These are phyloP conservation scores for Rotaria socialis DNA, from an alignment of 2,888 invertebrate species.

Conservation along the genomic window DNA sequence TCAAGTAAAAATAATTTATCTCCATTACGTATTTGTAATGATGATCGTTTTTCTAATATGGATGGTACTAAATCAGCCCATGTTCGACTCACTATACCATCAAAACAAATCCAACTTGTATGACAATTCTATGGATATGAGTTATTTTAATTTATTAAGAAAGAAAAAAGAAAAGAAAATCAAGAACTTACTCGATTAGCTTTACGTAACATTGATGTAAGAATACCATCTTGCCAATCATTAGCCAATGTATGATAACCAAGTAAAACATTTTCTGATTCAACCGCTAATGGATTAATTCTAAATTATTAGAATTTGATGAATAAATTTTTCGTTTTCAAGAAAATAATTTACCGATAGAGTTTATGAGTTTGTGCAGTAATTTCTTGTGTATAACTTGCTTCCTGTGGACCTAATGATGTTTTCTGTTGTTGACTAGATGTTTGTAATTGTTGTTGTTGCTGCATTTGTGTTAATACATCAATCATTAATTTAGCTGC, in stretches of 20 bases:
- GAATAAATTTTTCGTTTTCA: no score
- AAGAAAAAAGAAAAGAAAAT: neutral
- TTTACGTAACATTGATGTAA: slow-evolving; percentile 58
- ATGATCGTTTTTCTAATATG: slow-evolving; percentile 40
- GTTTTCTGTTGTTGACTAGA: slow-evolving; percentile 6
- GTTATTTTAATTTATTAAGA: neutral
- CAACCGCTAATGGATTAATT: slow-evolving; percentile 58
- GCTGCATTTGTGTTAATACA: slow-evolving; percentile 48
- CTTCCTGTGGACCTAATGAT: neutral
- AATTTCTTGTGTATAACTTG: neutral
- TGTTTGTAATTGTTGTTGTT: slow-evolving; percentile 27
- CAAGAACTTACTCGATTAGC: slow-evolving; percentile 54
- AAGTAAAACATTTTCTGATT: slow-evolving; percentile 56
- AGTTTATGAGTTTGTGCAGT: slow-evolving; percentile 28
- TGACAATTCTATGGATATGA: slow-evolving; percentile 36
- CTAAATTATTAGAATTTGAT: neutral
- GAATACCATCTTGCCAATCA: slow-evolving; percentile 59
- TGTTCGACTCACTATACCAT: slow-evolving; percentile 40
- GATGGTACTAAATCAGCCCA: slow-evolving; percentile 42
- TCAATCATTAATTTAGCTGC: slow-evolving; percentile 56
- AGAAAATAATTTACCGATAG: neutral
- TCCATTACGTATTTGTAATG: slow-evolving; percentile 56
- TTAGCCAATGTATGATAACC: slow-evolving; percentile 54
- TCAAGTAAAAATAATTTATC: slow-evolving; percentile 56
- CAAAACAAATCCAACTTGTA: slow-evolving; percentile 45